phyloP scores from a whole-genome alignment of 2,797 vertebrate genomes.

The Hozukius guyotensis region DNA sequence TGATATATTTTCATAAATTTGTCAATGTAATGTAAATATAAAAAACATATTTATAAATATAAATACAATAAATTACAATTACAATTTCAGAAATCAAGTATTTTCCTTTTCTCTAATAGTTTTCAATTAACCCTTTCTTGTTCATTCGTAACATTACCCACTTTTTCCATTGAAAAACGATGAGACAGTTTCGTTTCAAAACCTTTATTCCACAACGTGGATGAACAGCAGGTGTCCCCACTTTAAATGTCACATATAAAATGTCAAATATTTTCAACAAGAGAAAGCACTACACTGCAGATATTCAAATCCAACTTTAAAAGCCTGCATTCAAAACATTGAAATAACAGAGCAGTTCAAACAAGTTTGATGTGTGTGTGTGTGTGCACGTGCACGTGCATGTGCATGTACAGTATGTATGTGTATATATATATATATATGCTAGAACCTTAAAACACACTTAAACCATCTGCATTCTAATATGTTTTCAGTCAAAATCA shows the following conservation, averaged over 20 bases:
- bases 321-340: not conserved
- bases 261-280: not conserved
- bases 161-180: not conserved
- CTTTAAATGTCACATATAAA: not conserved
- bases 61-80: not conserved
- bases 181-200: not conserved
- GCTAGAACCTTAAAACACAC: too few species aligned
- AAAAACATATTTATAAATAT: not conserved
- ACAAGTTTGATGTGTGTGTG: not conserved
- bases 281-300: not conserved
- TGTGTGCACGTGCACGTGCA: too few species aligned
- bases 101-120: not conserved
- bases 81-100: not conserved
- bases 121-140: not conserved
- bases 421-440: too few species aligned
- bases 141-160: not conserved
- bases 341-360: not conserved
- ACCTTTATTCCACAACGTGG: not conserved
- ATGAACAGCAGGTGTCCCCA: not conserved
- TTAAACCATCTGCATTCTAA: too few species aligned
- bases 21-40: not conserved
- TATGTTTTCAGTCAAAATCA: not conserved
- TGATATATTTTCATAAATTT: not conserved
- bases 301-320: not conserved
- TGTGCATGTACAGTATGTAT: too few species aligned